These are phyloP conservation scores for Epizoanthus rinbou DNA, from an alignment of 92 coral and sea anemone genomes.

Conservation along the genomic window DNA sequence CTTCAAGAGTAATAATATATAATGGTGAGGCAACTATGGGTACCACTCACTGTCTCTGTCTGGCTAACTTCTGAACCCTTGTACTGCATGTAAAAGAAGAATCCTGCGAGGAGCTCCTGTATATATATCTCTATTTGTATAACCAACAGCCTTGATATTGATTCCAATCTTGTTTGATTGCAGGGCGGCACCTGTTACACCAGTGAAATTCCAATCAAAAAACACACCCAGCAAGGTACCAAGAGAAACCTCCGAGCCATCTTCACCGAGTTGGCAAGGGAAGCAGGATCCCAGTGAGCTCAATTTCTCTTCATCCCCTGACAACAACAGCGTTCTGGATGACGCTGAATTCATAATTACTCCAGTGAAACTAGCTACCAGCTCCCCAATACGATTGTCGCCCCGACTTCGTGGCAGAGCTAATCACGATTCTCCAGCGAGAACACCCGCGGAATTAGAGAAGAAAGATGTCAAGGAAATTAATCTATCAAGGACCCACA, in stretches of 20 bases:
- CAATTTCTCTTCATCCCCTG: conserved; percentile 22
- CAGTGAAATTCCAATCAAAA: not conserved
- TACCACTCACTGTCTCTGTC: too few relatives aligned
- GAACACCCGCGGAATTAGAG: not conserved
- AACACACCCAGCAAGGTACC: not conserved
- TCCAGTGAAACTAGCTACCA: conserved; percentile 32
- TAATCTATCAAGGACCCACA: not conserved
- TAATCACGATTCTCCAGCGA: not conserved
- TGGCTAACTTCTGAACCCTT: too few relatives aligned
- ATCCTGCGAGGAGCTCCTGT: too few relatives aligned
- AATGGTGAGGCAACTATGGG: too few relatives aligned
- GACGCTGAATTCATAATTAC: conserved; percentile 22
- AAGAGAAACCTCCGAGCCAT: not conserved
- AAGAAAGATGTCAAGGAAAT: not conserved
- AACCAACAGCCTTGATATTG: too few relatives aligned
- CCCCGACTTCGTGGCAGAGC: not conserved
- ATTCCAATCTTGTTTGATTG: not conserved
- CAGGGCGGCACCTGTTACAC: conserved; percentile 7
- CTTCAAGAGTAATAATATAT: too few relatives aligned
- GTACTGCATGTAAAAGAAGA: too few relatives aligned
- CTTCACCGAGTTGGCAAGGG: not conserved
- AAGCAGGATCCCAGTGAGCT: not conserved
- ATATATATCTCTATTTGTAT: too few relatives aligned
- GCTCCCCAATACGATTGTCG: conserved; percentile 8
- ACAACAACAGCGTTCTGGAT: not conserved